A percentile compares a stretch with the other conserved stretches of the same genome.
These are phyloP conservation scores for Pterostichus niger DNA, from an alignment of 2,888 invertebrate genomes.

Conservation along the genomic window DNA sequence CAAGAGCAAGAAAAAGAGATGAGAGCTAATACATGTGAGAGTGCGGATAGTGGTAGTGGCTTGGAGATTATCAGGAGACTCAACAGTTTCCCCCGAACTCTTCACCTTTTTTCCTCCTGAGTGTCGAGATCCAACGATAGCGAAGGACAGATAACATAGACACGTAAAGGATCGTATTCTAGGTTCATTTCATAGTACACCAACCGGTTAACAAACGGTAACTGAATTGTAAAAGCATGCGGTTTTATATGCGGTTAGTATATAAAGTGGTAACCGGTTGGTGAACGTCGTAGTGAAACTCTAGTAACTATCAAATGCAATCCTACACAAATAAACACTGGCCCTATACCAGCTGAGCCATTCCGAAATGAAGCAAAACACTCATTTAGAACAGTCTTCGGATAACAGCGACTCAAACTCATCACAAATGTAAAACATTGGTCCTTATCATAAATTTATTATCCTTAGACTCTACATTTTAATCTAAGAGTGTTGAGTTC, in stretches of 20 bases:
- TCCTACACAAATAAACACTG: conserved; percentile 75
- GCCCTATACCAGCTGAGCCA: conserved; percentile 74
- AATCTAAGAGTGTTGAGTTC: conserved; percentile 59
- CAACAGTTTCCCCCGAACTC: conserved; percentile 79
- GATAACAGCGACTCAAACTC: conserved; percentile 54
- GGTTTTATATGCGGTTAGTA: conserved; percentile 23
- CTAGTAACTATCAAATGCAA: conserved; percentile 63
- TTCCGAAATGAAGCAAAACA: conserved; percentile 79
- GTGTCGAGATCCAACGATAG: conserved; percentile 74
- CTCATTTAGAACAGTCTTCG: conserved; percentile 68
- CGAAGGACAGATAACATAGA: conserved; percentile 77
- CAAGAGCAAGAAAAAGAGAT: conserved; percentile 67
- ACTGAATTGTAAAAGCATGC: conserved; percentile 25
- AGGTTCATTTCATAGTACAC: conserved; percentile 68
- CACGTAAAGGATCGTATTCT: conserved; percentile 77
- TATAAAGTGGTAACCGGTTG: conserved; percentile 23
- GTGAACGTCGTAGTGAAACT: conserved; percentile 3
- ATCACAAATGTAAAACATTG: conserved; percentile 43
- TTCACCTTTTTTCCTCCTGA: conserved; percentile 84
- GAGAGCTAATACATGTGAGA: conserved; percentile 76
- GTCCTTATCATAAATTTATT: conserved; percentile 10
- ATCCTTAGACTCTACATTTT: conserved; percentile 66
- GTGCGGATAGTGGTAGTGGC: conserved; percentile 75
- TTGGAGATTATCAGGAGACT: conserved; percentile 69
- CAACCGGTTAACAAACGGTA: conserved; percentile 20